Conservation (phyloP, 2,113 vertebrate genomes). For the Balaeniceps rex region DNA sequence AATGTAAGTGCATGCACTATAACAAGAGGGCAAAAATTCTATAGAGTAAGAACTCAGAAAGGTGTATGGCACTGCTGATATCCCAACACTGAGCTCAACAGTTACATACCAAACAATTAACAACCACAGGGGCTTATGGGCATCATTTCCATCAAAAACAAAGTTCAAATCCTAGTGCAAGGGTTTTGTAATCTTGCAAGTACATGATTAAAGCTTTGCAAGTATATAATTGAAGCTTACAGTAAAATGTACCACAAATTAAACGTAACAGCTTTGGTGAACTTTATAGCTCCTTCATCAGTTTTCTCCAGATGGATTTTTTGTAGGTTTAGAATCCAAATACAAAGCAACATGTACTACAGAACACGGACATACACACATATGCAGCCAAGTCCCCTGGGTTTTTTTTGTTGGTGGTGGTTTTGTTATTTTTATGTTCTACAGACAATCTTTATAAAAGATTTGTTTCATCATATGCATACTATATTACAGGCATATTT, state of each 20-base stretch:
- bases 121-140: neutral
- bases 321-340: neutral
- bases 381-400: neutral
- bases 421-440: neutral
- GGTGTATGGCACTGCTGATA: neutral
- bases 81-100: neutral
- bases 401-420: neutral
- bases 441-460: slow-evolving; percentile 47
- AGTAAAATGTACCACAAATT: neutral
- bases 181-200: neutral
- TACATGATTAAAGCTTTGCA: neutral
- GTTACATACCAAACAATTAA: neutral
- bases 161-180: neutral
- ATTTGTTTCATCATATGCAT: slow-evolving; percentile 6
- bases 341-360: neutral
- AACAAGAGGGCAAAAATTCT: neutral
- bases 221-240: neutral
- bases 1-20: neutral
- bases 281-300: neutral
- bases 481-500: slow-evolving; percentile 15
- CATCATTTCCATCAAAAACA: neutral
- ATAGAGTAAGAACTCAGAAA: neutral
- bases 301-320: neutral
- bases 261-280: neutral
- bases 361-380: neutral